These are phyloP conservation scores for Manduca sexta DNA, from an alignment of 1,140 invertebrate genomes.

Conservation along the genomic window DNA sequence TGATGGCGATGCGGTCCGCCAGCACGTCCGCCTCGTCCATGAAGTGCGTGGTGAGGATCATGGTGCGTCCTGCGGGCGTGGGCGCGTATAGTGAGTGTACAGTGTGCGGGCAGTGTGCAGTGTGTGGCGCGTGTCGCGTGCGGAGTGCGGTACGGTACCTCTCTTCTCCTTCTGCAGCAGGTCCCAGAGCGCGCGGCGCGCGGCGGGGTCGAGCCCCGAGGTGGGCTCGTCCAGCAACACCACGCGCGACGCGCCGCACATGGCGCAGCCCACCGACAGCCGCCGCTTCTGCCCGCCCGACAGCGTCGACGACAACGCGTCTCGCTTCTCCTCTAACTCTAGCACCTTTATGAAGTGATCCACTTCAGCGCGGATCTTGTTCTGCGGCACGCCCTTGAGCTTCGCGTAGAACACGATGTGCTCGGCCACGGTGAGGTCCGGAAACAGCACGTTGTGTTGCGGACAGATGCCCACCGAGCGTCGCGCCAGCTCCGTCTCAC, in stretches of 20 bases:
- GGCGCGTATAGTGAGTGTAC: no score
- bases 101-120: background rate
- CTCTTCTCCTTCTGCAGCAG: conserved; percentile 75
- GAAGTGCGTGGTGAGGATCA: conserved; percentile 96
- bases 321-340: conserved; percentile 74
- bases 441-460: conserved; percentile 84
- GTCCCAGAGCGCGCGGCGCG: conserved; percentile 93
- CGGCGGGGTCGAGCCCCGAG: conserved; percentile 95
- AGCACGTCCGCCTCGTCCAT: conserved; percentile 98
- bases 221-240: conserved; percentile 95
- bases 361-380: conserved; percentile 70
- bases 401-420: conserved; percentile 81
- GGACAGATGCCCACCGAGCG: conserved; percentile 82
- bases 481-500: conserved; percentile 35
- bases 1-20: conserved; percentile 93
- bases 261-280: conserved; percentile 71
- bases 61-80: conserved; percentile 75
- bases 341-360: conserved; percentile 53
- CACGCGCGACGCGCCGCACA: conserved; percentile 73
- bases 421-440: conserved; percentile 81
- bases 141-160: conserved; percentile 24
- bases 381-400: conserved; percentile 76
- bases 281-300: conserved; percentile 75
- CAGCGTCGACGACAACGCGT: conserved; percentile 48
- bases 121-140: background rate